Conservation (phyloP, 2,888 invertebrate species). For the Tineola bisselliella region DNA sequence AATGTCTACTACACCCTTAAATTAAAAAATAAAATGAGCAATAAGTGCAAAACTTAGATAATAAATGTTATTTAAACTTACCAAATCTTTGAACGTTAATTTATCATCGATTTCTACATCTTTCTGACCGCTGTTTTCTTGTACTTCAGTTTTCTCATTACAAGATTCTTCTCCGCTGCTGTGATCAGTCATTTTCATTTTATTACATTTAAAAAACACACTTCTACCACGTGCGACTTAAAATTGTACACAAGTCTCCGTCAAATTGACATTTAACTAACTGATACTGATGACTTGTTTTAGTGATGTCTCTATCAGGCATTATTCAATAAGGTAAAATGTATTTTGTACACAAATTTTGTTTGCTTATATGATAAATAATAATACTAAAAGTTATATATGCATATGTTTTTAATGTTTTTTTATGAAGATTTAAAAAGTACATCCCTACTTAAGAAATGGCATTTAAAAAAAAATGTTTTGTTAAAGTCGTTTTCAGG, state of each 20-base stretch:
- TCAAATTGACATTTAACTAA: neutral
- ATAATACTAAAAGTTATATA: too few species aligned
- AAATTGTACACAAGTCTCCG: neutral
- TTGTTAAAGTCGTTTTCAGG: constrained; percentile 13
- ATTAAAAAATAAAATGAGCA: constrained; percentile 10
- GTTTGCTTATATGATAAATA: too few species aligned
- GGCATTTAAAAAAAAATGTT: neutral
- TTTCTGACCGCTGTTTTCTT: constrained; percentile 24
- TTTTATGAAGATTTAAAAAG: too few species aligned
- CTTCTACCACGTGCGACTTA: neutral
- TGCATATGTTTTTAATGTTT: too few species aligned
- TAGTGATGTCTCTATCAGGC: too few species aligned
- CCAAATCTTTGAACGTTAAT: constrained; percentile 59
- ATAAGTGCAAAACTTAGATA: neutral
- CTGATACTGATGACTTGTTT: too few species aligned
- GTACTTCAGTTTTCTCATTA: constrained; percentile 27
- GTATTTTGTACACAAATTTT: too few species aligned
- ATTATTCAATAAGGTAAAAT: too few species aligned
- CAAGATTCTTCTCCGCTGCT: constrained; percentile 21
- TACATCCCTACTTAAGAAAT: too few species aligned
- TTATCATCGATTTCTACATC: constrained; percentile 29
- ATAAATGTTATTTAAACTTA: too few species aligned
- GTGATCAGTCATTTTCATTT: constrained; percentile 17
- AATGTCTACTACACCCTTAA: constrained; percentile 88
- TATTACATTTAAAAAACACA: neutral